Evolutionary conservation across 2,888 invertebrate species (phyloP), one percentile per base, ranked within the genome.

Genomic region (Chromoteleia sp.): DNA sequence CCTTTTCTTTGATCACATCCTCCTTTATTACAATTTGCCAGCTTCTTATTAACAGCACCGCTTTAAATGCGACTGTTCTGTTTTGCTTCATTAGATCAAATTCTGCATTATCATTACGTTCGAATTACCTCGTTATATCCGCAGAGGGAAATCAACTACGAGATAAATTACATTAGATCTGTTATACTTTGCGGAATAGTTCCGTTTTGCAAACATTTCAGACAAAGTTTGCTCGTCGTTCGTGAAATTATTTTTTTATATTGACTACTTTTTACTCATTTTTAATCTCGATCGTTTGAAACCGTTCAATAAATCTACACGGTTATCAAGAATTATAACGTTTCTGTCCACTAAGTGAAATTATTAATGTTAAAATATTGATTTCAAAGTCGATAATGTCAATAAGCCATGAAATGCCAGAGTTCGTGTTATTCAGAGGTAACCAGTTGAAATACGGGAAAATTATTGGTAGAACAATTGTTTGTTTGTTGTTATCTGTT

Each of bases 11-110:
- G 17, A 41, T 41, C 41, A 8, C 41, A 41, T 41, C 25, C 25
- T 41, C 14, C 41, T 25, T 25, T 14, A 15, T 41, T 59, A 14
- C 41, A 41, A 59, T 39, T 41, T 39, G 14, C 25, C 59, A 41
- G 17, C 19, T 54, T 25, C 41, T 41, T 39, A 21, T 12, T 8
- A 41, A 58, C 41, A 25, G 25, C 25, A 10, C 21, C 15, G 59
- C 21, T 17, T 25, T 41, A 21, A 59, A 41, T 8, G 29, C 12
- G 30, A 2, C 33, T 14, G 25, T 25, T 15, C 41, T 41, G 59
- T 59, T 59, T 59, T 14, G 41, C 59, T 59, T 59, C 59, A 59
- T 59, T 59, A 41, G 41, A 25, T 39, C 19, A 21, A 21, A 39
- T 56, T 39, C 17, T 17, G 33, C 30, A 14, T 25, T 14, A 12